These are phyloP conservation scores for Thalassaphorura encarpata DNA, from an alignment of 1,140 invertebrate genomes.

Conservation along the genomic window DNA sequence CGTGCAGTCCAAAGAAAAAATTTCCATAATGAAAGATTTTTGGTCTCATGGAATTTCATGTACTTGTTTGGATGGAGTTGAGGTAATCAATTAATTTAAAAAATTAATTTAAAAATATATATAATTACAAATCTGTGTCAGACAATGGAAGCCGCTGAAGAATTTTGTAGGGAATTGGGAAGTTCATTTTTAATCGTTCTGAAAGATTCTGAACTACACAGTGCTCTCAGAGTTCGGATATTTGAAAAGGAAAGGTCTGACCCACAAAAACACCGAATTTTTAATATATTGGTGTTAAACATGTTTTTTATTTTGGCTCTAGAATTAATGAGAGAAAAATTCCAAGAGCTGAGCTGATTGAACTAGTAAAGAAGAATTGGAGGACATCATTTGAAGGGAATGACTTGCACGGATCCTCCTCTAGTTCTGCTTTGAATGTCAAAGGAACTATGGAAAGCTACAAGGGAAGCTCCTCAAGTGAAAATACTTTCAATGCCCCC, in stretches of 20 bases:
- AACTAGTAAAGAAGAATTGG: slow-evolving; percentile 40
- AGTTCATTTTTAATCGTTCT: slow-evolving; percentile 57
- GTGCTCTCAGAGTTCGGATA: slow-evolving; percentile 47
- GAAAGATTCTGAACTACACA: slow-evolving; percentile 50
- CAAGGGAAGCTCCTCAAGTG: too few relatives aligned
- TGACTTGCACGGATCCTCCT: too few relatives aligned
- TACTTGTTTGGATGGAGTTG: slow-evolving; percentile 42
- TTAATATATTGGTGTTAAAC: background rate
- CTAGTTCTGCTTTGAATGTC: too few relatives aligned
- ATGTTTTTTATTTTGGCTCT: slow-evolving; percentile 2
- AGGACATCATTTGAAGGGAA: too few relatives aligned
- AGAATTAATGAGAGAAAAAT: slow-evolving; percentile 54
- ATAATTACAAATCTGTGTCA: slow-evolving; percentile 32
- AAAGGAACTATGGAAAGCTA: too few relatives aligned
- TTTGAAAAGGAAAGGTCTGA: slow-evolving; percentile 48
- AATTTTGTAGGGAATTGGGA: slow-evolving; percentile 50
- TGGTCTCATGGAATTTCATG: slow-evolving; percentile 48
- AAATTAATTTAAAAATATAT: background rate
- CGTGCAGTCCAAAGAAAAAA: slow-evolving; percentile 52
- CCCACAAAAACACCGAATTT: too few relatives aligned
- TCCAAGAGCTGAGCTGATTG: slow-evolving; percentile 44
- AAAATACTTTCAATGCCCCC: too few relatives aligned
- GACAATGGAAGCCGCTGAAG: slow-evolving; percentile 55
- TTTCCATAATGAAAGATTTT: slow-evolving; percentile 47
- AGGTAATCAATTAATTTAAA: slow-evolving; percentile 35